A percentile compares a stretch with the other conserved stretches of the same genome.
Conservation (phyloP, 2,888 invertebrate genomes). For the Hololepta plana region DNA sequence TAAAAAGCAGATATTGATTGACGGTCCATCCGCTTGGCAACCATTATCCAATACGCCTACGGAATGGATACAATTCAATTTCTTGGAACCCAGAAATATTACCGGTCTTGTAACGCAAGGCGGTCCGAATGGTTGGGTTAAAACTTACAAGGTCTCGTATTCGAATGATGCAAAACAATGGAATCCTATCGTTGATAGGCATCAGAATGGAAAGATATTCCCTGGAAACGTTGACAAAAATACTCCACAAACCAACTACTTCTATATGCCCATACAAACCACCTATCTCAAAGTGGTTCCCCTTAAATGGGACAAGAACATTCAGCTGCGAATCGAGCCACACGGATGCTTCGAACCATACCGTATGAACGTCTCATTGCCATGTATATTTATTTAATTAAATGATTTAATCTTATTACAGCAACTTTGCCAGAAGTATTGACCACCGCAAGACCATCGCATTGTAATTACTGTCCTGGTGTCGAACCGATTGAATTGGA, state of each 20-base stretch:
- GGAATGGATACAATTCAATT: conserved; percentile 62
- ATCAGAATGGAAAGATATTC: conserved; percentile 40
- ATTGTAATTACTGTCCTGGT: conserved; percentile 39
- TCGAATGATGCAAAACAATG: conserved; percentile 52
- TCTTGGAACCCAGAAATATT: conserved; percentile 52
- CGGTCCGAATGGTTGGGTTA: conserved; percentile 54
- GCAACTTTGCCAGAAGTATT: conserved; percentile 1
- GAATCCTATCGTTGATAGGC: conserved; percentile 43
- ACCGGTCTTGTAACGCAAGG: conserved; percentile 64
- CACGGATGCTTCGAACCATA: conserved; percentile 63
- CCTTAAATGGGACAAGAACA: conserved; percentile 48
- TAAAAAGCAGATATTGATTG: conserved; percentile 28
- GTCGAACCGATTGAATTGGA: conserved; percentile 19
- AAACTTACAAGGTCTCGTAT: conserved; percentile 53
- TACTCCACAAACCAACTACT: conserved; percentile 41
- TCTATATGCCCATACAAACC: conserved; percentile 54
- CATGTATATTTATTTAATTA: conserved; percentile 1
- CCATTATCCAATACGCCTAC: conserved; percentile 47
- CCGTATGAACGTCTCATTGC: conserved; percentile 28
- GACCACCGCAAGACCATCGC: conserved; percentile 6
- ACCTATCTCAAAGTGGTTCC: conserved; percentile 56
- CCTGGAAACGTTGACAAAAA: conserved; percentile 53
- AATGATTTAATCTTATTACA: conserved; percentile 1
- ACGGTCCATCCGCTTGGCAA: conserved; percentile 39
- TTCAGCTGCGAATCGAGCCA: conserved; percentile 59